phyloP scores from a whole-genome alignment of 2,113 vertebrate genomes.

The Pterocles burchelli region DNA sequence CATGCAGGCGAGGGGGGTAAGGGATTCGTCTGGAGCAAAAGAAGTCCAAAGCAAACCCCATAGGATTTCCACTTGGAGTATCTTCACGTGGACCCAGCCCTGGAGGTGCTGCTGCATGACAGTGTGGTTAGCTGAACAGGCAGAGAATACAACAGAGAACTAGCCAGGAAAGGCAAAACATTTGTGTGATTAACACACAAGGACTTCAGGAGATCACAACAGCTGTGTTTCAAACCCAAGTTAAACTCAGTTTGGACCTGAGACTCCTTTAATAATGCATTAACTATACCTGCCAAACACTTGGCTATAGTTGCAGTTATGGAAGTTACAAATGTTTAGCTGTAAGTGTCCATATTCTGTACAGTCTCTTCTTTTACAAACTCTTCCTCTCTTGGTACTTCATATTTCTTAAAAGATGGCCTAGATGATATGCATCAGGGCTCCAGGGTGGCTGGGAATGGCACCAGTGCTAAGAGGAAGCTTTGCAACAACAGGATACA shows the following conservation, averaged over 20 bases:
- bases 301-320: neutral
- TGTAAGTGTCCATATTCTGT: neutral
- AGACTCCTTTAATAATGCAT: neutral
- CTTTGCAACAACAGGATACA: neutral
- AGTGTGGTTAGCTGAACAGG: neutral
- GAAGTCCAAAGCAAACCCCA: neutral
- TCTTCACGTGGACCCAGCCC: neutral
- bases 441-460: neutral
- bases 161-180: neutral
- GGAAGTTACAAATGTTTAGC: neutral
- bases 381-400: neutral
- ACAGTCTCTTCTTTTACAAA: neutral
- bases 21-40: neutral
- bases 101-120: neutral
- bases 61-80: neutral
- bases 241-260: neutral
- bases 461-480: neutral
- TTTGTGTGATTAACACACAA: neutral
- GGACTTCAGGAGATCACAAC: neutral
- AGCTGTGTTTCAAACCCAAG: neutral
- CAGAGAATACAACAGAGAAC: neutral
- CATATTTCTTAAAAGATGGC: neutral
- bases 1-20: neutral
- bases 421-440: rapidly evolving
- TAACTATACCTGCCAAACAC: neutral